Evolutionary conservation across 2,888 invertebrate species (phyloP).

Genomic region (Junonia oenone): DNA sequence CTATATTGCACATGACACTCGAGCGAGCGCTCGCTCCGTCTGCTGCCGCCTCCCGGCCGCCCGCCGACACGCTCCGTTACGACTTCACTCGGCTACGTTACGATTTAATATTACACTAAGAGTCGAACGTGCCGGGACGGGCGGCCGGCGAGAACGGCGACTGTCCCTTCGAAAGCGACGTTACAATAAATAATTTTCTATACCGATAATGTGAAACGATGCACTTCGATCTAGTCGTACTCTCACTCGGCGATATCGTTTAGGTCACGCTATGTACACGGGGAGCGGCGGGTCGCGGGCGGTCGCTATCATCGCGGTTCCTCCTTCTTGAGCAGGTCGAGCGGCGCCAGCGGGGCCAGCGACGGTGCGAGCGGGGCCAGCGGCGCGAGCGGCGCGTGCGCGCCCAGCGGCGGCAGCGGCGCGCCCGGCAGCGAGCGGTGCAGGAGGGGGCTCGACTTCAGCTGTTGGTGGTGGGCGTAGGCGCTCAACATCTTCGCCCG

Average conservation of each 20-base stretch:
- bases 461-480: constrained; percentile 82
- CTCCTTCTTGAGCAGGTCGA: constrained; percentile 81
- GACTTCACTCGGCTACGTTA: constrained; percentile 24
- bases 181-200: constrained; percentile 75
- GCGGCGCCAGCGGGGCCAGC: constrained; percentile 64
- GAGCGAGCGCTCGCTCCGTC: constrained; percentile 18
- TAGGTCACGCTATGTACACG: constrained; percentile 48
- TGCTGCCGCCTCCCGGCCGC: constrained; percentile 26
- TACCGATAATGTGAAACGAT: constrained; percentile 65
- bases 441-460: constrained; percentile 68
- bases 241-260: constrained; percentile 53
- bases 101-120: constrained; percentile 30
- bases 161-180: constrained; percentile 55
- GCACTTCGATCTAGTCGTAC: constrained; percentile 41
- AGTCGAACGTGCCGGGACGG: constrained; percentile 27
- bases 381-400: constrained; percentile 67
- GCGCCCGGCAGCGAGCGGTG: constrained; percentile 71
- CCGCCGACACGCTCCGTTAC: background rate
- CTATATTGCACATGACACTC: constrained; percentile 64
- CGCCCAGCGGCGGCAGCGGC: constrained; percentile 59
- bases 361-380: constrained; percentile 50
- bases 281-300: constrained; percentile 40
- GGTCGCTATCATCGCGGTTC: constrained; percentile 77
- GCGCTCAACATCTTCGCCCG: constrained; percentile 87
- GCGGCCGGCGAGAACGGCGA: constrained; percentile 34